A percentile compares a stretch with the other conserved stretches of the same genome.
Evolutionary conservation across 2,888 invertebrate genomes (phyloP).

Genomic region (Ceratothoa steindachneri): DNA sequence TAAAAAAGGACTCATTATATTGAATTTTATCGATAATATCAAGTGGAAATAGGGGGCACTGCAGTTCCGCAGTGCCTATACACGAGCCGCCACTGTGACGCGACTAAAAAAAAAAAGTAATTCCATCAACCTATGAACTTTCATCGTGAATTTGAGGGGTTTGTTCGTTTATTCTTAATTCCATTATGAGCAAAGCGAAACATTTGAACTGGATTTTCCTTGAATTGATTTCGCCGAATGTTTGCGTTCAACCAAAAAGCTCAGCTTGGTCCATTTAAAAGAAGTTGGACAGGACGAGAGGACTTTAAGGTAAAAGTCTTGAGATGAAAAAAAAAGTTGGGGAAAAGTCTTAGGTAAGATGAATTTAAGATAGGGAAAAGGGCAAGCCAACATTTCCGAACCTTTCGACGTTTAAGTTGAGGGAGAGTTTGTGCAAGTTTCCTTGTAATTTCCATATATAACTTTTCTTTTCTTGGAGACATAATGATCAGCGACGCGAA

Average conservation of each 20-base stretch:
- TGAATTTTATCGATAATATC: too few relatives aligned
- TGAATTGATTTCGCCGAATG: neutral
- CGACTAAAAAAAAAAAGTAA: too few relatives aligned
- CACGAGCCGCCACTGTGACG: too few relatives aligned
- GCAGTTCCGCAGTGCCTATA: too few relatives aligned
- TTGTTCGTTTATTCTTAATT: too few relatives aligned
- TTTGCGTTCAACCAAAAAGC: neutral
- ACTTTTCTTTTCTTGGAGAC: constrained; percentile 39
- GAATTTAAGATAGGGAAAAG: constrained; percentile 1
- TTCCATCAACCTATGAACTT: too few relatives aligned
- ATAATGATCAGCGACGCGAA: neutral
- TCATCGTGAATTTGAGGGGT: too few relatives aligned
- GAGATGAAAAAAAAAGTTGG: neutral
- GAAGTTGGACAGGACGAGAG: neutral
- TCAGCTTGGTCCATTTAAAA: neutral
- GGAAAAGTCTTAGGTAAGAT: neutral
- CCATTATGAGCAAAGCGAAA: neutral
- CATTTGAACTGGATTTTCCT: neutral
- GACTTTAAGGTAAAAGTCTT: neutral
- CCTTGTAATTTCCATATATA: constrained; percentile 48
- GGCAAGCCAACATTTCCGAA: neutral
- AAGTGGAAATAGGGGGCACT: too few relatives aligned
- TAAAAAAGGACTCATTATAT: too few relatives aligned
- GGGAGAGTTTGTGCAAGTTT: constrained; percentile 44
- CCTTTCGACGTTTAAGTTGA: constrained; percentile 45